Evolutionary conservation across 2,113 vertebrate genomes (phyloP).

Genomic region (Prinia subflava): DNA sequence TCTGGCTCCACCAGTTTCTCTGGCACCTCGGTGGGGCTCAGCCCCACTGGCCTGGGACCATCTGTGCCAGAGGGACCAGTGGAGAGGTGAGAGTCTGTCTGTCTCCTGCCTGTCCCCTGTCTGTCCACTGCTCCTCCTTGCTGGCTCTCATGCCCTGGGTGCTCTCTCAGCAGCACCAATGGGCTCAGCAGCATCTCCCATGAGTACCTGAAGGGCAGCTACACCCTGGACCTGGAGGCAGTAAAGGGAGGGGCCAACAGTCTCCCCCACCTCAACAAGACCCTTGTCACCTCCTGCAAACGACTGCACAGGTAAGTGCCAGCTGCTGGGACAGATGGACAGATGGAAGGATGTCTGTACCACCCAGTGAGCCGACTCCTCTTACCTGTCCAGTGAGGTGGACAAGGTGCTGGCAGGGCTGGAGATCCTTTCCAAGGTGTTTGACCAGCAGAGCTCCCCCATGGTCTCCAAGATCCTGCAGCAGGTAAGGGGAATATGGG

Average conservation of each 20-base stretch:
- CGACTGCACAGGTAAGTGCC: constrained; percentile 83
- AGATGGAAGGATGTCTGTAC: background rate
- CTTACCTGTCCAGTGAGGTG: constrained; percentile 79
- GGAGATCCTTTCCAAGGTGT: constrained; percentile 94
- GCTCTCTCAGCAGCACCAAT: constrained; percentile 64
- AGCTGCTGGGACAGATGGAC: accelerated
- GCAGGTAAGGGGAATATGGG: constrained; percentile 74
- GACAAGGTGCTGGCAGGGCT: constrained; percentile 92
- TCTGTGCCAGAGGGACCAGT: constrained; percentile 64
- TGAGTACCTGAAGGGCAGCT: constrained; percentile 94
- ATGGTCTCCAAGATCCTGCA: constrained; percentile 92
- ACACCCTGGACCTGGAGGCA: constrained; percentile 90
- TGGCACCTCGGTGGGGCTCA: background rate
- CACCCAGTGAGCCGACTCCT: background rate
- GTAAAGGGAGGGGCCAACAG: constrained; percentile 86
- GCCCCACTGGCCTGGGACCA: background rate
- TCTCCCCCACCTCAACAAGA: constrained; percentile 92
- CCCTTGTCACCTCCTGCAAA: constrained; percentile 88
- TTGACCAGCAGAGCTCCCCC: constrained; percentile 93
- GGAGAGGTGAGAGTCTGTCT: constrained; percentile 78
- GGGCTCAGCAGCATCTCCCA: constrained; percentile 89
- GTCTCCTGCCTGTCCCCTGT: background rate
- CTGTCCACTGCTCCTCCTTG: background rate
- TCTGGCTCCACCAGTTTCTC: constrained; percentile 84
- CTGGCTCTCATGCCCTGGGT: background rate